phyloP scores from a whole-genome alignment of 2,888 invertebrate species.

The Dermolepida albohirtum region DNA sequence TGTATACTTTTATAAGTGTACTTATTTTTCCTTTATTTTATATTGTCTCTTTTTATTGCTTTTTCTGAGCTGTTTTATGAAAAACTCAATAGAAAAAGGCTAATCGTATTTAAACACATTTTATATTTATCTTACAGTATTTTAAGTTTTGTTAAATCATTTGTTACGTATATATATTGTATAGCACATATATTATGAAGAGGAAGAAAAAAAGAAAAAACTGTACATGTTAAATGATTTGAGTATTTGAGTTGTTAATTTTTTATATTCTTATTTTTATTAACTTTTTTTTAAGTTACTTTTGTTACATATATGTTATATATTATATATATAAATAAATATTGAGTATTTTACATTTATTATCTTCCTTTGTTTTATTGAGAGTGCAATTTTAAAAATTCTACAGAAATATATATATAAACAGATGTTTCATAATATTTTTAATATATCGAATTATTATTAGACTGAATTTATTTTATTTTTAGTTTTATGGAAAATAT shows the following conservation, averaged over 20 bases:
- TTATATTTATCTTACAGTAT: constrained; percentile 31
- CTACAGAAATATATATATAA: too few species aligned
- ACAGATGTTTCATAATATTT: too few species aligned
- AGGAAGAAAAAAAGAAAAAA: background rate
- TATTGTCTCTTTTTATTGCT: background rate
- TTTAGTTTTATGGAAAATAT: too few species aligned
- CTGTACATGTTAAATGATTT: constrained; percentile 29
- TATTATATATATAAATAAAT: constrained; percentile 39
- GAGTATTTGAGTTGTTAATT: constrained; percentile 40
- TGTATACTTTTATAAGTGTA: background rate
- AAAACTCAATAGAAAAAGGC: background rate
- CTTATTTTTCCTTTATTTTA: background rate
- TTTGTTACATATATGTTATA: constrained; percentile 40
- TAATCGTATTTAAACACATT: background rate
- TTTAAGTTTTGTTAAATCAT: constrained; percentile 33
- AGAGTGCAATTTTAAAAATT: too few species aligned
- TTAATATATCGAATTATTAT: too few species aligned
- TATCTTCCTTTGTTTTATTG: background rate
- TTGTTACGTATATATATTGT: constrained; percentile 30
- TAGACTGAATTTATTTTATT: too few species aligned
- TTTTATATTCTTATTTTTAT: constrained; percentile 35
- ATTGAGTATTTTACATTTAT: constrained; percentile 27
- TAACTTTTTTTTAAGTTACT: constrained; percentile 23
- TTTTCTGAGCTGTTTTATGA: background rate
- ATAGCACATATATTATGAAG: constrained; percentile 12